A percentile compares a stretch with the other conserved stretches of the same genome.
Conservation (phyloP, 2,797 vertebrate species). For the Bradypodion pumilum region DNA sequence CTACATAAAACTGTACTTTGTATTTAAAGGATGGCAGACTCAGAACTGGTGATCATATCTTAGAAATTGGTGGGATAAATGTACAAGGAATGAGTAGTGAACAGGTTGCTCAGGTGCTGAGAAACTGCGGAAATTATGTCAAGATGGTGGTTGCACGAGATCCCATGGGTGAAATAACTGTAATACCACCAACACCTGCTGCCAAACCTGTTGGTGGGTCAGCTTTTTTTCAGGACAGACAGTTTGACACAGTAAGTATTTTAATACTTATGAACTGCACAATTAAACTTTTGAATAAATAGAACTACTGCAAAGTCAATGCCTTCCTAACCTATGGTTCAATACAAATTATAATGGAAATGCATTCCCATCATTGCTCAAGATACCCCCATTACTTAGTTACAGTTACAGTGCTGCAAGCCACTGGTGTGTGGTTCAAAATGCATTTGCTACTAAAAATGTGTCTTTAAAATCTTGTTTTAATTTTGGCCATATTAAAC, state of each 20-base stretch:
- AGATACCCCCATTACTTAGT: neutral
- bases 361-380: neutral
- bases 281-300: slow-evolving; percentile 4
- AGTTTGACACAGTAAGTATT: slow-evolving; percentile 70
- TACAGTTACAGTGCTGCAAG: neutral
- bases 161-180: slow-evolving; percentile 68
- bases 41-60: slow-evolving; percentile 90
- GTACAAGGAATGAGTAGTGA: slow-evolving; percentile 90
- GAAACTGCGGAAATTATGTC: slow-evolving; percentile 89
- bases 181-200: slow-evolving; percentile 75
- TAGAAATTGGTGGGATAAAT: slow-evolving; percentile 88
- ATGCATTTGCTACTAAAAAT: slow-evolving; percentile 61
- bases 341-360: neutral
- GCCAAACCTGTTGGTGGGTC: slow-evolving; percentile 78
- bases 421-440: neutral
- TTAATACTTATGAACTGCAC: neutral
- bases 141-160: slow-evolving; percentile 89
- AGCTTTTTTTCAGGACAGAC: slow-evolving; percentile 58
- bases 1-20: slow-evolving; percentile 15
- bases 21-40: slow-evolving; percentile 89
- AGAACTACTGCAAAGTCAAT: neutral
- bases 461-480: slow-evolving; percentile 70
- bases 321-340: neutral
- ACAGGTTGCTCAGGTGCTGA: slow-evolving; percentile 91
- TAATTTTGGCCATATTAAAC: slow-evolving; percentile 71